A percentile compares a stretch with the other conserved stretches of the same genome.
phyloP scores from a whole-genome alignment of 1,140 invertebrate species.

The Platorchestia sp. region DNA sequence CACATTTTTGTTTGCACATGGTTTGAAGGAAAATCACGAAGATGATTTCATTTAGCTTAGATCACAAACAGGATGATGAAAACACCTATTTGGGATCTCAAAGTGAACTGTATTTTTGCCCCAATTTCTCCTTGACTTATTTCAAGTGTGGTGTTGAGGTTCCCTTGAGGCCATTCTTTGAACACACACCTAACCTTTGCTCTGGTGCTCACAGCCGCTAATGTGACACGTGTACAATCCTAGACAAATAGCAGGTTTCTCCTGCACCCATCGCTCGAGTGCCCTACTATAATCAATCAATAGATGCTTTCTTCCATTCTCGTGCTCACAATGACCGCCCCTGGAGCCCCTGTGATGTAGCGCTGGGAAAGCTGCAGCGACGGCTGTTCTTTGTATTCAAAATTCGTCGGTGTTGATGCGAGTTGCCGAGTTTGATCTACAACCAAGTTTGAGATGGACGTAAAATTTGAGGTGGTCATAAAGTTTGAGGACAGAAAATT shows the following conservation, averaged over 20 bases:
- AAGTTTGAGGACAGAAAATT: too few species aligned
- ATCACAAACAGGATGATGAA: too few species aligned
- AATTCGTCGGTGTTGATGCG: not conserved
- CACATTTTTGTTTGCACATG: too few species aligned
- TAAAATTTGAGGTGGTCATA: too few species aligned
- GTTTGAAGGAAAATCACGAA: too few species aligned
- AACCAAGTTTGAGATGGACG: not conserved
- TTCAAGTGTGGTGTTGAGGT: not conserved
- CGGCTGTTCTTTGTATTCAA: not conserved
- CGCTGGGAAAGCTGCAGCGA: not conserved
- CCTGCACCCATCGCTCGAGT: conserved; percentile 9
- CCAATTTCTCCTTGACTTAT: not conserved
- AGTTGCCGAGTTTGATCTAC: not conserved
- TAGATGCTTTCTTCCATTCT: conserved; percentile 13
- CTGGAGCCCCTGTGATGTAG: not conserved
- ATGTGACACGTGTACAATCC: conserved; percentile 37
- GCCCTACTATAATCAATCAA: conserved; percentile 8
- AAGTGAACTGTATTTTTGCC: not conserved
- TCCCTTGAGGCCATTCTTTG: not conserved
- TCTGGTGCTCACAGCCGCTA: not conserved
- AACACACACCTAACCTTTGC: not conserved
- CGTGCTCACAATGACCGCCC: conserved; percentile 2
- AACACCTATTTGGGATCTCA: not conserved
- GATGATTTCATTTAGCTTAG: too few species aligned
- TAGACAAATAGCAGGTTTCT: conserved; percentile 4